A percentile compares a stretch with the other conserved stretches of the same genome.
Evolutionary conservation across 2,113 vertebrate genomes (phyloP).

Genomic region (Eulemur rufifrons): DNA sequence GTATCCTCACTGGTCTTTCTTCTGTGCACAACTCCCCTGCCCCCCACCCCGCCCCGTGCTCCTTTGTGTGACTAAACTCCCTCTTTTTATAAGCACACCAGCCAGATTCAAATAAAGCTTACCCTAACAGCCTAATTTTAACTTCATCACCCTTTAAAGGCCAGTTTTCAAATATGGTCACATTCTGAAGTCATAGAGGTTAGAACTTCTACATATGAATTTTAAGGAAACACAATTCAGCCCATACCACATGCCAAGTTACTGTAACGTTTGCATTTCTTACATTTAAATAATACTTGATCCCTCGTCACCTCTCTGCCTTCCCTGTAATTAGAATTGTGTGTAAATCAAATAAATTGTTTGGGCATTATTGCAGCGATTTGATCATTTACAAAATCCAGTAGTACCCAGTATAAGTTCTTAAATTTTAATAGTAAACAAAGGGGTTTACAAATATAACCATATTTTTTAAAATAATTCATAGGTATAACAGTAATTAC

Average conservation of each 20-base stretch:
- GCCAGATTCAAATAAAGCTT: not conserved
- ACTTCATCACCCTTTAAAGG: not conserved
- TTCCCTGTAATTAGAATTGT: not conserved
- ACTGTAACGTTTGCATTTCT: not conserved
- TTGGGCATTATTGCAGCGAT: not conserved
- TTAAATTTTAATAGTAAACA: constrained; percentile 10
- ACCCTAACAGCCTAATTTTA: not conserved
- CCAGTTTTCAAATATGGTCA: not conserved
- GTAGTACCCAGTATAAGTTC: not conserved
- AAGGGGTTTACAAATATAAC: not conserved
- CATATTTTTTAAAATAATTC: not conserved
- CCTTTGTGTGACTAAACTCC: not conserved
- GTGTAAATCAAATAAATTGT: not conserved
- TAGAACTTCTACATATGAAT: not conserved
- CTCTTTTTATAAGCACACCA: not conserved
- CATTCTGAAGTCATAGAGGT: not conserved
- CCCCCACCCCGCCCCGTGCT: too few relatives aligned
- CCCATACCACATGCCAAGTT: not conserved
- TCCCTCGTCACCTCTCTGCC: not conserved
- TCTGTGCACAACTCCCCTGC: not conserved
- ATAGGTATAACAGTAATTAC: not conserved
- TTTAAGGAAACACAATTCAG: not conserved
- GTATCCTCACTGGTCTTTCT: not conserved
- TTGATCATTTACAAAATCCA: not conserved
- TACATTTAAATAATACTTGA: not conserved